These are phyloP conservation scores for Calameuta pallipes DNA, from an alignment of 2,888 invertebrate species.

Conservation along the genomic window DNA sequence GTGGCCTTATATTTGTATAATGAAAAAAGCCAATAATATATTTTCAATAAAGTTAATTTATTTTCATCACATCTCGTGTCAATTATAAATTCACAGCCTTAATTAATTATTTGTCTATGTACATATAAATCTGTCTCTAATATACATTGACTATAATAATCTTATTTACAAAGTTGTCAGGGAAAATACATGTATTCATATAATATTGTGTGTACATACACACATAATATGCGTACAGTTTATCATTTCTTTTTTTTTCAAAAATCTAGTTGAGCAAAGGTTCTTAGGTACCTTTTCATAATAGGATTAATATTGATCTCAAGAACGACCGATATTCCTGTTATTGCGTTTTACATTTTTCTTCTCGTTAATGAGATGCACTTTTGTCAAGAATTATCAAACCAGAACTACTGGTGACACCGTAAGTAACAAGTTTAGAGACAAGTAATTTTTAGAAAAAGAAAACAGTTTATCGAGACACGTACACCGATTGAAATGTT, in stretches of 20 bases:
- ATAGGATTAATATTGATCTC: not conserved
- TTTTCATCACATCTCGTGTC: slow-evolving; percentile 37
- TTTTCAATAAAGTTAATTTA: slow-evolving; percentile 36
- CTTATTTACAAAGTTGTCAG: slow-evolving; percentile 6
- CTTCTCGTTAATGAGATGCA: not conserved
- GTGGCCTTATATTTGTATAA: too few relatives aligned
- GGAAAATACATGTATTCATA: not conserved
- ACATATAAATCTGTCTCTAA: slow-evolving; percentile 14
- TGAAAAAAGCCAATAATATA: not conserved
- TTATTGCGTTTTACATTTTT: not conserved
- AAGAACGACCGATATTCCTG: not conserved
- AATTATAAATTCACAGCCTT: slow-evolving; percentile 56
- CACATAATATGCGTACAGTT: not conserved
- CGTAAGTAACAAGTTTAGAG: too few relatives aligned
- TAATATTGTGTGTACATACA: not conserved
- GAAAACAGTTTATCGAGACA: not conserved
- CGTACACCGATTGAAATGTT: not conserved
- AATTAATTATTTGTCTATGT: slow-evolving; percentile 24
- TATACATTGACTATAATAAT: not conserved
- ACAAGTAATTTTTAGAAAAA: not conserved
- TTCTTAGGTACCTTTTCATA: not conserved
- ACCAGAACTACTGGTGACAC: too few relatives aligned
- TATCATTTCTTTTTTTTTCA: not conserved
- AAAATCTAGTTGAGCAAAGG: not conserved
- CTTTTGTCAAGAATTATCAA: not conserved